Conservation (phyloP, 2,888 invertebrate genomes). For the Diarsia brunnea region DNA sequence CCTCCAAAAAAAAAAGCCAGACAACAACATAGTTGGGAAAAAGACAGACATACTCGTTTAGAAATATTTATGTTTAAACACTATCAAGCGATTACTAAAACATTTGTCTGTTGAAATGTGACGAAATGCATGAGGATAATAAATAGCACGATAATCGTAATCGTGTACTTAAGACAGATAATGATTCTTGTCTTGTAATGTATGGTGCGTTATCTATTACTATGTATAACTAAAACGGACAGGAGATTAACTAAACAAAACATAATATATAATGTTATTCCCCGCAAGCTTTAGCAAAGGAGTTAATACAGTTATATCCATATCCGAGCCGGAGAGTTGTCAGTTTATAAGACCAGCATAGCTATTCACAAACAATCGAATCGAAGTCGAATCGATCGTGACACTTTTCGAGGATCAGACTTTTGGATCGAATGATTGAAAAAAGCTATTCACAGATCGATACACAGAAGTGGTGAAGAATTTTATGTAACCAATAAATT, state of each 20-base stretch:
- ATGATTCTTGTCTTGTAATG: conserved; percentile 28
- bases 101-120: conserved; percentile 10
- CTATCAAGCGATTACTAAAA: conserved; percentile 2
- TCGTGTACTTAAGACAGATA: conserved; percentile 33
- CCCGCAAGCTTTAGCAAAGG: not conserved
- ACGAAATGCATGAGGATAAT: conserved; percentile 36
- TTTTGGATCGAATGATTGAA: too few relatives aligned
- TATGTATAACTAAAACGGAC: not conserved
- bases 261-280: not conserved
- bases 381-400: too few relatives aligned
- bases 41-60: too few relatives aligned
- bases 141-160: conserved; percentile 36
- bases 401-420: too few relatives aligned
- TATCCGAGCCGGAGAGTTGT: too few relatives aligned
- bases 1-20: too few relatives aligned
- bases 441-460: too few relatives aligned
- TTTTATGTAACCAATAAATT: too few relatives aligned
- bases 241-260: not conserved
- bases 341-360: too few relatives aligned
- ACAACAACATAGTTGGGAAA: not conserved
- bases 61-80: not conserved
- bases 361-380: too few relatives aligned
- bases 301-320: not conserved
- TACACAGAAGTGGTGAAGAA: too few relatives aligned
- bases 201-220: not conserved